Evolutionary conservation across 2,888 invertebrate species (phyloP), one percentile per base, ranked within the genome.

Genomic region (Rosalia funebris): DNA sequence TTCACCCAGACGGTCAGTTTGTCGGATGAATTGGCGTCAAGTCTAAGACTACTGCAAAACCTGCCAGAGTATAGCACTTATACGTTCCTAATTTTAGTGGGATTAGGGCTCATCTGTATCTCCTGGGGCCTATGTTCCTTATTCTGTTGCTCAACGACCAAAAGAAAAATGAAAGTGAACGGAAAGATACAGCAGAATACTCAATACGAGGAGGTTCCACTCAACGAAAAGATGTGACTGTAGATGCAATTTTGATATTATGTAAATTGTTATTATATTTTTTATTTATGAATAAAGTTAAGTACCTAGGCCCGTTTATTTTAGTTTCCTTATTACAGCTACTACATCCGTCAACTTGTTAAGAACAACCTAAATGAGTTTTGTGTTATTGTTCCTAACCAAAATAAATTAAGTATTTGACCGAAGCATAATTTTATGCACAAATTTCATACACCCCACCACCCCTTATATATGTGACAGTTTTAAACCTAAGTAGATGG

Each of bases 1-100:
- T 89, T 92, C 67, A 87, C 89, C 69, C 88, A 92, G 74, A 84
- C 83, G 62, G 88, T 90, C 0, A 77, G 81, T 9, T 82, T 90
- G 0, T 84, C 85, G 0, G 84, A 86, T 0, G 83, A 85, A 0
- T 74, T 91, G 44, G 83, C 87, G 0, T 74, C 78, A 0, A 86
- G 87, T 47, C 78, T 92, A 25, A 81, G 80, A 55, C 67, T 82
- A 16, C 75, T 88, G 19, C 80, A 87, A 1, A 72, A 79, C 60
- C 82, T 89, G 0, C 83, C 90, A 12, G 74, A 75, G 57, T 75
- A 72, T 19, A 58, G 60, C 12, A 69, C 70, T 39, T 72, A 75
- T 52, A 52, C 68, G 31, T 68, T 63, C 17, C 47, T 75, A 32
- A 66, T 72, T 20, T 65, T 75, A 32, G 44, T 72, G 1, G 57